A percentile compares a stretch with the other conserved stretches of the same genome.
These are phyloP conservation scores for Zaprionus kolodkinae DNA, from an alignment of 1,140 invertebrate genomes.

Conservation along the genomic window DNA sequence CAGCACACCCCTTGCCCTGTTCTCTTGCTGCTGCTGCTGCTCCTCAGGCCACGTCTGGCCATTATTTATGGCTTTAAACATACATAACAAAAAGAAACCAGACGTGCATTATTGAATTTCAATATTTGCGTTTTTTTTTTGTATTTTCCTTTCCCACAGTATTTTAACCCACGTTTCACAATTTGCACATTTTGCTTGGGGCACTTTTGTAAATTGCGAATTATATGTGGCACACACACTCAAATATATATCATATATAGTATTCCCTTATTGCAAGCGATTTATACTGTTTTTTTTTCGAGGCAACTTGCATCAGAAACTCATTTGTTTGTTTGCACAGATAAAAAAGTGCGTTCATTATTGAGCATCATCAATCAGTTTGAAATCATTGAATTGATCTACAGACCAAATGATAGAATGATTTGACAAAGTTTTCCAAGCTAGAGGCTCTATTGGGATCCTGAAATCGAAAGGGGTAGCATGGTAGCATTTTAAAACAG, in stretches of 20 bases:
- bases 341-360: neutral
- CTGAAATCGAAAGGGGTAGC: no score
- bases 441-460: no score
- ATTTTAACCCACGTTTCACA: neutral
- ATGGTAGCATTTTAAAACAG: no score
- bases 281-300: neutral
- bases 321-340: neutral
- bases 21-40: conserved; percentile 2
- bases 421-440: no score
- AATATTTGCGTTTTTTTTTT: conserved; percentile 26
- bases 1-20: neutral
- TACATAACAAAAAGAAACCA: conserved; percentile 30
- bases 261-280: neutral
- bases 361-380: conserved; percentile 1
- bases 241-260: neutral
- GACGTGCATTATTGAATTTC: conserved; percentile 49
- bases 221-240: conserved; percentile 9
- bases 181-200: conserved; percentile 12
- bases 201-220: conserved; percentile 6
- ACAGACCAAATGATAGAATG: neutral
- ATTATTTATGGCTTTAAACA: conserved; percentile 70
- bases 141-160: no score
- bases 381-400: no score
- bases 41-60: conserved; percentile 6
- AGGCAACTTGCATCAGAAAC: neutral